phyloP scores from a whole-genome alignment of 2,113 vertebrate genomes.

The Cyanoramphus novaezelandiae region DNA sequence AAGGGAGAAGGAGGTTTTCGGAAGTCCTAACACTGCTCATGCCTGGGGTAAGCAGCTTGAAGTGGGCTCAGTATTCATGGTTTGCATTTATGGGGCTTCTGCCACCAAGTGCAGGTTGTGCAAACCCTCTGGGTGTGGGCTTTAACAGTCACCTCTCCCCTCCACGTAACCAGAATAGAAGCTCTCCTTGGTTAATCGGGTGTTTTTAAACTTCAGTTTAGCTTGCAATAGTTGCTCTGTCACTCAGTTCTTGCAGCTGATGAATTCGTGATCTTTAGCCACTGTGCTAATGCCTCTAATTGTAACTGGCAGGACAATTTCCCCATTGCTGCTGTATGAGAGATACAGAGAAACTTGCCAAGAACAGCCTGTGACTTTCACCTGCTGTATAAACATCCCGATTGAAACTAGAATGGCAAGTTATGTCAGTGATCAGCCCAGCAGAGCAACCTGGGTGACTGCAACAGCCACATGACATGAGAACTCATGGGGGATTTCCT shows the following conservation, averaged over 20 bases:
- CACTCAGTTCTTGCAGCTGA: neutral
- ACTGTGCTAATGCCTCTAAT: neutral
- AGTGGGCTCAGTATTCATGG: neutral
- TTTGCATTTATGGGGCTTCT: neutral
- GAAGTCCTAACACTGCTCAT: neutral
- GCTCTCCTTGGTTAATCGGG: neutral
- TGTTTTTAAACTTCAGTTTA: neutral
- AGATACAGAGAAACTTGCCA: neutral
- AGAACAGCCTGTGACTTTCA: conserved; percentile 1
- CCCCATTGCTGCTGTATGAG: neutral
- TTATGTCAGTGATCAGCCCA: neutral
- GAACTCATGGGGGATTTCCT: neutral
- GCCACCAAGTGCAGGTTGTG: neutral
- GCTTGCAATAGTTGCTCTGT: neutral
- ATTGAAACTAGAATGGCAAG: neutral
- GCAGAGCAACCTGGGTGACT: neutral
- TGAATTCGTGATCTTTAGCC: conserved; percentile 35
- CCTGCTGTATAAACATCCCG: neutral
- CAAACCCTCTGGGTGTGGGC: neutral
- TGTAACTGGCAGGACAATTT: conserved; percentile 39
- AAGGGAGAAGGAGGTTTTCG: neutral
- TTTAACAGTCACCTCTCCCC: neutral
- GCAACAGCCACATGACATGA: neutral
- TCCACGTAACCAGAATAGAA: neutral
- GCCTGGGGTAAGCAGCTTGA: no score